These are phyloP conservation scores for Heliconius sara DNA, from an alignment of 2,888 invertebrate genomes.

Conservation along the genomic window DNA sequence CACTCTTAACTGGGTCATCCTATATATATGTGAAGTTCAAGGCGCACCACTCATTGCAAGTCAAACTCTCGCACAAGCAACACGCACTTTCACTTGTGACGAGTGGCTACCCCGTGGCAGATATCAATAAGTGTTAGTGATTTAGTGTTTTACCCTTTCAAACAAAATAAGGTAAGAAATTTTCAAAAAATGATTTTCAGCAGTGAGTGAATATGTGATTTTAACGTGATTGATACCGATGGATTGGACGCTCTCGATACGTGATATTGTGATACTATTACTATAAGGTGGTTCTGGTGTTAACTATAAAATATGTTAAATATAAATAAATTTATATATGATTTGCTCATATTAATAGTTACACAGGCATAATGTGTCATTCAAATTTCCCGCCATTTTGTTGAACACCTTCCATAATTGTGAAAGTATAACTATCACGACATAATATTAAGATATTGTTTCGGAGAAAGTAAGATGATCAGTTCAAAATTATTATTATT, in stretches of 20 bases:
- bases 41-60: constrained; percentile 87
- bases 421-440: constrained; percentile 43
- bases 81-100: constrained; percentile 82
- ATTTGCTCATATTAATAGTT: not conserved
- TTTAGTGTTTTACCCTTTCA: constrained; percentile 68
- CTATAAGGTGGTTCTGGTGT: constrained; percentile 43
- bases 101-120: constrained; percentile 67
- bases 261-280: constrained; percentile 39
- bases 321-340: constrained; percentile 9
- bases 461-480: constrained; percentile 40
- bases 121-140: constrained; percentile 70
- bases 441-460: constrained; percentile 23
- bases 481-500: not conserved
- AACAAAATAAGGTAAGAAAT: constrained; percentile 72
- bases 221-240: constrained; percentile 53
- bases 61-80: constrained; percentile 74
- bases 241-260: constrained; percentile 46
- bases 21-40: constrained; percentile 94
- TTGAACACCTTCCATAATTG: constrained; percentile 41
- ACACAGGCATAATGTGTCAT: constrained; percentile 5
- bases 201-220: constrained; percentile 58
- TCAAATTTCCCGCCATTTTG: constrained; percentile 36
- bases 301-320: constrained; percentile 21
- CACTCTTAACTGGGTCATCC: constrained; percentile 90
- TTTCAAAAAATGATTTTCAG: constrained; percentile 52